Evolutionary conservation across 2,113 vertebrate genomes (phyloP).

Genomic region (Hepsetus odoe): DNA sequence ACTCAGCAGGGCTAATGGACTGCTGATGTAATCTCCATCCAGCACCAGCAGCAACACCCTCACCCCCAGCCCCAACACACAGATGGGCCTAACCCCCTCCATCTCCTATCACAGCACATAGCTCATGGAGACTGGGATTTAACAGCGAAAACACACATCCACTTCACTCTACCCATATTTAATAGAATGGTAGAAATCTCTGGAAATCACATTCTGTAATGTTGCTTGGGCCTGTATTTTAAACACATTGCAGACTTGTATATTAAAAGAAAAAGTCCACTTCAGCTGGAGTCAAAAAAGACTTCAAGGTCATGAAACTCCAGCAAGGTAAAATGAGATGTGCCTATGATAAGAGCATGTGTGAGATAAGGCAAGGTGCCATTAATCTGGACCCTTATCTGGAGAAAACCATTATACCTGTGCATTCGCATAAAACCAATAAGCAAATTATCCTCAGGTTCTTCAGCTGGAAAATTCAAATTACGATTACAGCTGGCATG

Average conservation of each 20-base stretch:
- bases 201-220: background rate
- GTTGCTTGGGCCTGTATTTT: conserved; percentile 7
- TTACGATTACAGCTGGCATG: conserved; percentile 5
- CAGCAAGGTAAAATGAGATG: conserved; percentile 6
- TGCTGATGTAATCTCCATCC: conserved; percentile 23
- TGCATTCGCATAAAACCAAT: conserved; percentile 16
- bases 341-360: background rate
- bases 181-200: background rate
- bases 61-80: conserved; percentile 23
- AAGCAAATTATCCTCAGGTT: conserved; percentile 6
- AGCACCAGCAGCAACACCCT: background rate
- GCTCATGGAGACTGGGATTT: background rate
- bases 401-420: conserved; percentile 12
- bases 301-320: conserved; percentile 1
- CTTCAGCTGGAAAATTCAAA: conserved; percentile 17
- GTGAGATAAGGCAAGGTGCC: background rate
- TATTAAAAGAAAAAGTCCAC: background rate
- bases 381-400: conserved; percentile 5
- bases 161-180: background rate
- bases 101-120: background rate
- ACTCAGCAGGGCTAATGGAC: conserved; percentile 28
- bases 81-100: conserved; percentile 7
- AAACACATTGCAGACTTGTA: background rate
- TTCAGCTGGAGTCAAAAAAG: background rate
- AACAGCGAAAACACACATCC: background rate